A percentile compares a stretch with the other conserved stretches of the same genome.
Conservation (phyloP, 1,140 invertebrate species). For the Andrena cerasifolii region DNA sequence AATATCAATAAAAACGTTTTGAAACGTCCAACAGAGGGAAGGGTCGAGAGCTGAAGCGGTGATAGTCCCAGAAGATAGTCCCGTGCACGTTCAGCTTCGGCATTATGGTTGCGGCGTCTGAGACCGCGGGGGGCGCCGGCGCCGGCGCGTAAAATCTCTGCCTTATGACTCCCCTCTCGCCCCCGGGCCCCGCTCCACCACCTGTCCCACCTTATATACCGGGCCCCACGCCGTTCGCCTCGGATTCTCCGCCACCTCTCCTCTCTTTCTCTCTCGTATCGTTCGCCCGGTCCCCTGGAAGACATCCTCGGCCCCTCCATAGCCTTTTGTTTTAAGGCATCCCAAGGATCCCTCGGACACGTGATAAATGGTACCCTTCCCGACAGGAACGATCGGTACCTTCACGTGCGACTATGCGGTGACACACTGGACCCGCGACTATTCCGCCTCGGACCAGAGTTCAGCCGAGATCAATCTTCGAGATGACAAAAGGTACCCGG, state of each 20-base stretch:
- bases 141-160: slow-evolving; percentile 81
- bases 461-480: slow-evolving; percentile 31
- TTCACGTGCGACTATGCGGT: slow-evolving; percentile 52
- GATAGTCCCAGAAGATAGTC: slow-evolving; percentile 60
- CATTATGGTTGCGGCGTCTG: slow-evolving; percentile 81
- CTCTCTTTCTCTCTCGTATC: slow-evolving; percentile 38
- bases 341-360: slow-evolving; percentile 67
- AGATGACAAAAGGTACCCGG: slow-evolving; percentile 36
- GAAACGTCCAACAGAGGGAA: slow-evolving; percentile 39
- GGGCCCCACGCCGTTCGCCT: slow-evolving; percentile 53
- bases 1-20: slow-evolving; percentile 60
- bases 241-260: slow-evolving; percentile 58
- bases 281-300: slow-evolving; percentile 54
- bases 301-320: slow-evolving; percentile 70
- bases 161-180: slow-evolving; percentile 73
- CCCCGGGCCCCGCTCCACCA: too few species aligned
- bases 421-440: slow-evolving; percentile 55
- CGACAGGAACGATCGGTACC: slow-evolving; percentile 58
- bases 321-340: slow-evolving; percentile 80
- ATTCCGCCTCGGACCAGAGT: slow-evolving; percentile 34
- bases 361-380: slow-evolving; percentile 79
- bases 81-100: slow-evolving; percentile 60
- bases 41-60: slow-evolving; percentile 64
- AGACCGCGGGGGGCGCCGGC: slow-evolving; percentile 82
- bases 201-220: slow-evolving; percentile 34